These are phyloP conservation scores for Scophthalmus maximus DNA, from an alignment of 2,113 vertebrate genomes.

Conservation along the genomic window DNA sequence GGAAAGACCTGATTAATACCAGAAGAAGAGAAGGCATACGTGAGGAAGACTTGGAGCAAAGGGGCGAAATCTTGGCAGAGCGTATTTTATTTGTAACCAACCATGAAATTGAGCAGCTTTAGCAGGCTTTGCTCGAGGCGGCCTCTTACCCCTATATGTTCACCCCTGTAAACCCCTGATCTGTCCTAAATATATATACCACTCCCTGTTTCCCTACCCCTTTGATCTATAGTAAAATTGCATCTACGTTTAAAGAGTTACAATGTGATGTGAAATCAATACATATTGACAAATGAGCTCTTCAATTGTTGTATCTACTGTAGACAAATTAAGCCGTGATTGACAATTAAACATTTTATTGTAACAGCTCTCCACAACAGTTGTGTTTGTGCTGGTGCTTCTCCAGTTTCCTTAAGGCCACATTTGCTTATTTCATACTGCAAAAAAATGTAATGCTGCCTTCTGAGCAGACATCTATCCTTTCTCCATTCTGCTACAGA, in stretches of 20 bases:
- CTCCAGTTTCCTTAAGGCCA: background rate
- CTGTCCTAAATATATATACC: slow-evolving; percentile 24
- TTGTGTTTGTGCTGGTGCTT: background rate
- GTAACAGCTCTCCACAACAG: background rate
- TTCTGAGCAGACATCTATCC: slow-evolving; percentile 2
- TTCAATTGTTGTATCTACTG: background rate
- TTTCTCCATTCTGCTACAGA: background rate
- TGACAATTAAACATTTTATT: background rate
- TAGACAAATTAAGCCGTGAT: slow-evolving; percentile 32
- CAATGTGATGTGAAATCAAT: background rate
- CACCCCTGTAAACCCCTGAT: slow-evolving; percentile 55
- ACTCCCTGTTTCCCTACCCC: slow-evolving; percentile 1
- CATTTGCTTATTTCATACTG: background rate
- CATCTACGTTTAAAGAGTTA: background rate
- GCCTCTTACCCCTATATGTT: slow-evolving; percentile 60
- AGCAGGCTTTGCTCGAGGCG: slow-evolving; percentile 72
- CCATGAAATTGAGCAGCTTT: slow-evolving; percentile 83
- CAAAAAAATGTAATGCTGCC: too few relatives aligned
- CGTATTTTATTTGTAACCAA: slow-evolving; percentile 82
- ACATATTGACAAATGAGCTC: background rate
- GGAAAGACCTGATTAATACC: slow-evolving; percentile 81
- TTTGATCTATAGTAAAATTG: background rate
- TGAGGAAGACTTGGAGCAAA: slow-evolving; percentile 54
- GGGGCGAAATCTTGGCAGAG: slow-evolving; percentile 73
- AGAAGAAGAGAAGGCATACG: slow-evolving; percentile 61